Conservation (phyloP, 2,113 vertebrate species). For the Mirounga angustirostris region DNA sequence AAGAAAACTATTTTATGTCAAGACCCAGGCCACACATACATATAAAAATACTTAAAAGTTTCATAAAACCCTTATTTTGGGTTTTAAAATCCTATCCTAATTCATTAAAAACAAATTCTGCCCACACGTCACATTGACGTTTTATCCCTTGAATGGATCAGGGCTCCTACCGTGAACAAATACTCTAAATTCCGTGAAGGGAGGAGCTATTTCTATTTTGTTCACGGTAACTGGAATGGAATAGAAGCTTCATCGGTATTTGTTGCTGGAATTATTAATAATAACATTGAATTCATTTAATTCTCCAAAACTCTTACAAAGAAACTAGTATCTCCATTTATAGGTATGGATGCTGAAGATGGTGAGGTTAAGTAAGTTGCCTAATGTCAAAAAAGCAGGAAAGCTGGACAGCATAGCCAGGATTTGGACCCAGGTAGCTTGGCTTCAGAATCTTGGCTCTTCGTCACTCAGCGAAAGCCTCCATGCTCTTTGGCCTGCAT, state of each 20-base stretch:
- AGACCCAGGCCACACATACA: neutral
- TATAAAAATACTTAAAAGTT: constrained; percentile 38
- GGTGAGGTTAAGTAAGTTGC: neutral
- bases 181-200: neutral
- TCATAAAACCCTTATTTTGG: constrained; percentile 15
- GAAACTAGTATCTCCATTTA: neutral
- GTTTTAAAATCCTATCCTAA: neutral
- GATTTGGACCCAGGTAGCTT: neutral
- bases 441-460: constrained; percentile 17
- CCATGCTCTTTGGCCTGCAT: neutral
- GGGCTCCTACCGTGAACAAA: neutral
- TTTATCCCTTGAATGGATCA: neutral
- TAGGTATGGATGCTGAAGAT: neutral
- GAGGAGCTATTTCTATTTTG: neutral
- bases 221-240: neutral
- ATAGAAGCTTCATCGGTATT: neutral
- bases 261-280: neutral
- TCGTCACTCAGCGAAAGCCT: neutral
- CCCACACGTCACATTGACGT: neutral
- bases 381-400: neutral
- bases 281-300: neutral
- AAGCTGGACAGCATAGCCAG: neutral
- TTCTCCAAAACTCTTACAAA: neutral
- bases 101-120: constrained; percentile 33
- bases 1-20: constrained; percentile 15